Conservation (phyloP, 2,888 invertebrate species). For the Tiphia femorata region DNA sequence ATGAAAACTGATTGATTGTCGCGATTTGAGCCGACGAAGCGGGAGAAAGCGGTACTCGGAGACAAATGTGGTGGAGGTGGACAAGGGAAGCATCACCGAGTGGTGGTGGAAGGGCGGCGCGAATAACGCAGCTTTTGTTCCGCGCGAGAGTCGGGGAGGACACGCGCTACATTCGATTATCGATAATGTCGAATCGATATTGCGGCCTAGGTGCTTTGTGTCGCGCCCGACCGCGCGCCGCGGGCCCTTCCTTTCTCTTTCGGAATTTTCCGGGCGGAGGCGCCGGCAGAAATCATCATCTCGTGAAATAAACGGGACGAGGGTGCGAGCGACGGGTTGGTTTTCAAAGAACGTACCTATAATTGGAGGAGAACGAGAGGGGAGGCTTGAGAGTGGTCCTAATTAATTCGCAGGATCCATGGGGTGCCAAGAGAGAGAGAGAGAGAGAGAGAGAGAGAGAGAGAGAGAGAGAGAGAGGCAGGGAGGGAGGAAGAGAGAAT, state of each 20-base stretch:
- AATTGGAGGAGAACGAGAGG: too few relatives aligned
- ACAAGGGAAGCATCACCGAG: too few relatives aligned
- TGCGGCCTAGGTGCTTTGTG: background rate
- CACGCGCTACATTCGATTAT: constrained; percentile 23
- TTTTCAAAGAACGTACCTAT: too few relatives aligned
- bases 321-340: too few relatives aligned
- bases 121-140: background rate
- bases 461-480: too few relatives aligned
- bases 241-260: constrained; percentile 8
- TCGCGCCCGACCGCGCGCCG: background rate
- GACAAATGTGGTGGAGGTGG: too few relatives aligned
- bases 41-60: too few relatives aligned
- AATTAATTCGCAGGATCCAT: constrained; percentile 28
- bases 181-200: constrained; percentile 19
- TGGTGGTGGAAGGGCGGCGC: background rate
- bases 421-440: background rate
- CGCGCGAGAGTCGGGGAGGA: background rate
- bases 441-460: background rate
- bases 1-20: constrained; percentile 14
- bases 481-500: too few relatives aligned
- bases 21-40: too few relatives aligned
- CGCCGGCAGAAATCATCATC: constrained; percentile 14
- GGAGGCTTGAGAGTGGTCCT: constrained; percentile 15
- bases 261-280: constrained; percentile 24
- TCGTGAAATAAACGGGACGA: constrained; percentile 20